phyloP scores from a whole-genome alignment of 2,797 vertebrate genomes.

The Aselliscus stoliczkanus region DNA sequence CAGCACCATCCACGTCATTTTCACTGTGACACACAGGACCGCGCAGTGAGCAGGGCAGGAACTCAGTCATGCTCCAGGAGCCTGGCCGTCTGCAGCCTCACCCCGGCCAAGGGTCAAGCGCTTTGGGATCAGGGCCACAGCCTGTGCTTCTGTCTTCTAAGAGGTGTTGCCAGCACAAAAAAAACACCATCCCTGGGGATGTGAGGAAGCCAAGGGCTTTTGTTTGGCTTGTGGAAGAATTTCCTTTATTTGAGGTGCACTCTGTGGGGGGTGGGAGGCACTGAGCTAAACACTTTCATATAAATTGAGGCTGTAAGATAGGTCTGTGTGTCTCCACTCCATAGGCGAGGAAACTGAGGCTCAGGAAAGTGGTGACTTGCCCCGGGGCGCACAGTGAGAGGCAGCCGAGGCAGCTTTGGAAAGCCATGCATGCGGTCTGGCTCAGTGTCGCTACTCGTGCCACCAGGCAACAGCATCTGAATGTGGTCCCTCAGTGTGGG shows the following conservation, averaged over 20 bases:
- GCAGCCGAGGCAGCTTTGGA: neutral
- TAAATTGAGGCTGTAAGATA: too few species aligned
- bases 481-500: rapidly evolving
- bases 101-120: neutral
- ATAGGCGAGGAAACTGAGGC: too few species aligned
- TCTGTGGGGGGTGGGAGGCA: neutral
- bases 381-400: too few species aligned
- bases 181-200: neutral
- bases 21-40: too few species aligned
- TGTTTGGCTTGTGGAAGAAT: neutral
- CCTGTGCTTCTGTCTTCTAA: neutral
- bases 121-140: rapidly evolving
- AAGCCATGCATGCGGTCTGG: neutral
- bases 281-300: neutral
- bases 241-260: neutral
- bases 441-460: rapidly evolving
- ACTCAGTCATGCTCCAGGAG: too few species aligned
- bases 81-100: rapidly evolving
- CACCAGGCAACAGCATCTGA: neutral
- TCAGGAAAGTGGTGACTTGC: too few species aligned
- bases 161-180: neutral
- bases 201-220: too few species aligned
- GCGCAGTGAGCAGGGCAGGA: too few species aligned
- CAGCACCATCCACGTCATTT: too few species aligned
- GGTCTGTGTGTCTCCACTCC: neutral